Conservation (phyloP, 1,140 invertebrate species). For the Drosophila bocki region DNA sequence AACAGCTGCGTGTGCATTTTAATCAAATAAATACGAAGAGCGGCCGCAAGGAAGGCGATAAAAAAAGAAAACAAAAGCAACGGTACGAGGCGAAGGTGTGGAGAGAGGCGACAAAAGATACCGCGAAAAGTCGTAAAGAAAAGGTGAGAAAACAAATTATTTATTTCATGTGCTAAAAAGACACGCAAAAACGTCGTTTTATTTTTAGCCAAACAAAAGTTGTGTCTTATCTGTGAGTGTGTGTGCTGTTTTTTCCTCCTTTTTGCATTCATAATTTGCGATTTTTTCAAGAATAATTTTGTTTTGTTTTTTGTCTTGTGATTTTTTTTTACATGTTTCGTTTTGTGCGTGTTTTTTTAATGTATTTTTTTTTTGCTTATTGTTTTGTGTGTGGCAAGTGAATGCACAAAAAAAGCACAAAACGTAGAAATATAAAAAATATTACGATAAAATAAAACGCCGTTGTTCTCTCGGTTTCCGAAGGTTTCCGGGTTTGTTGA, state of each 20-base stretch:
- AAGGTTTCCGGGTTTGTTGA: slow-evolving; percentile 81
- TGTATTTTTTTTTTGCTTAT: slow-evolving; percentile 22
- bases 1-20: slow-evolving; percentile 33
- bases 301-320: slow-evolving; percentile 27
- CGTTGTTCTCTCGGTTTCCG: slow-evolving; percentile 63
- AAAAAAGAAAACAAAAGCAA: slow-evolving; percentile 28
- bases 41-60: slow-evolving; percentile 19
- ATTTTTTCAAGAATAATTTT: slow-evolving; percentile 21
- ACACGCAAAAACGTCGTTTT: slow-evolving; percentile 56
- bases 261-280: slow-evolving; percentile 38
- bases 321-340: slow-evolving; percentile 33
- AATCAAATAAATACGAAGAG: slow-evolving; percentile 31
- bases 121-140: slow-evolving; percentile 64
- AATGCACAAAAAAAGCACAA: slow-evolving; percentile 33
- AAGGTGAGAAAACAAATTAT: slow-evolving; percentile 77
- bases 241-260: slow-evolving; percentile 28
- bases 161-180: slow-evolving; percentile 74
- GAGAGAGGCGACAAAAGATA: slow-evolving; percentile 23
- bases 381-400: slow-evolving; percentile 44
- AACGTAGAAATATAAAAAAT: slow-evolving; percentile 26
- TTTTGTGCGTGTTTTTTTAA: slow-evolving; percentile 27
- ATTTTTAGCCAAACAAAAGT: slow-evolving; percentile 63
- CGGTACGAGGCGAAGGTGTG: background rate
- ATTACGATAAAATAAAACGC: slow-evolving; percentile 69
- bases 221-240: slow-evolving; percentile 53